Conservation (phyloP, 2,797 vertebrate genomes). For the Anguilla marmorata region DNA sequence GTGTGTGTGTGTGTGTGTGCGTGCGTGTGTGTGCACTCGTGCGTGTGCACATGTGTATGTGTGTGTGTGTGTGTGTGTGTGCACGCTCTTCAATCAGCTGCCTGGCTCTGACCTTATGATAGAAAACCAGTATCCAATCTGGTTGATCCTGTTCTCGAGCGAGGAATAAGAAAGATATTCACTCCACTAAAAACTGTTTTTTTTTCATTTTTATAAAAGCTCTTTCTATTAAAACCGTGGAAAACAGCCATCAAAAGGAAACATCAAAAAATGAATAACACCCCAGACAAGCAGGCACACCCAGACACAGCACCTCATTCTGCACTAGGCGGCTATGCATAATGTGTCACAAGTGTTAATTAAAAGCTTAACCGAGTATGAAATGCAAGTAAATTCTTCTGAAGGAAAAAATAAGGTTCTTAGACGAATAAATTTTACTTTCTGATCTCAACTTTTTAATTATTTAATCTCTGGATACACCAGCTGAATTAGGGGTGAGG, state of each 20-base stretch:
- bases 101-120: background rate
- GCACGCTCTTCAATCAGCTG: slow-evolving; percentile 12
- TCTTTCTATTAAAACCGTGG: slow-evolving; percentile 63
- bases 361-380: slow-evolving; percentile 59
- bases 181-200: slow-evolving; percentile 50
- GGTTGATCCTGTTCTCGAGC: background rate
- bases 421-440: background rate
- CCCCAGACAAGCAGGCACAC: slow-evolving; percentile 24
- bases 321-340: slow-evolving; percentile 58
- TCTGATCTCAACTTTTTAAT: background rate
- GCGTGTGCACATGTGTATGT: background rate
- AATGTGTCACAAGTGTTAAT: slow-evolving; percentile 65
- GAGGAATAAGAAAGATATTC: slow-evolving; percentile 29
- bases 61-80: background rate
- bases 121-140: background rate
- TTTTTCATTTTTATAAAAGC: slow-evolving; percentile 47
- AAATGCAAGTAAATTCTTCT: background rate
- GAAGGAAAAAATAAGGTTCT: background rate
- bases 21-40: background rate
- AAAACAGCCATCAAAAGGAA: slow-evolving; percentile 47
- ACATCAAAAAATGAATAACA: slow-evolving; percentile 42
- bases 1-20: background rate
- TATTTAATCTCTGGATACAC: background rate
- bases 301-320: slow-evolving; percentile 44
- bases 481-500: background rate